These are phyloP conservation scores for Crotalus viridis DNA, from an alignment of 2,113 vertebrate species.

Conservation along the genomic window DNA sequence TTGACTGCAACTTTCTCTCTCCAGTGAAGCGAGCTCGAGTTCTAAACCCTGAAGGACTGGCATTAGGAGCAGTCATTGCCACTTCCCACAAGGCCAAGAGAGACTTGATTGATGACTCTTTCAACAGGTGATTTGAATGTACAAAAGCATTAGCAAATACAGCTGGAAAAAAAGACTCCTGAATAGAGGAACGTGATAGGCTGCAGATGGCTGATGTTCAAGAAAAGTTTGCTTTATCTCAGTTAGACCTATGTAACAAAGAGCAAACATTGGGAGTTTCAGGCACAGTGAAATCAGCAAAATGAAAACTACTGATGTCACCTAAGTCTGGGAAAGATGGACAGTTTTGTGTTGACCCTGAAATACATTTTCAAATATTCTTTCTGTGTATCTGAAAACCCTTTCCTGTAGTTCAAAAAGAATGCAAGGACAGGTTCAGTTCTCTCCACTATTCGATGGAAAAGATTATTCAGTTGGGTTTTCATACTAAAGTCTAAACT, in stretches of 20 bases:
- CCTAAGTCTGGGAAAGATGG: background rate
- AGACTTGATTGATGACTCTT: slow-evolving; percentile 87
- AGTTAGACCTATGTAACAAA: background rate
- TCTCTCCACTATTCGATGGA: background rate
- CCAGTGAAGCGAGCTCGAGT: slow-evolving; percentile 82
- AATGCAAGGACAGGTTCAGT: background rate
- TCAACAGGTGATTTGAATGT: slow-evolving; percentile 78
- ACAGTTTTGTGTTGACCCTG: background rate
- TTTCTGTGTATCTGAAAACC: background rate
- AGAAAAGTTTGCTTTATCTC: background rate
- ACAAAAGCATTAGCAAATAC: background rate
- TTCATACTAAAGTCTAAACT: background rate
- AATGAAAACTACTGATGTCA: background rate
- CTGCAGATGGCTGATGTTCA: background rate
- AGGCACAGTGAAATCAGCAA: background rate
- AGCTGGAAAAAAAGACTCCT: background rate
- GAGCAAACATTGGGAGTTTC: background rate
- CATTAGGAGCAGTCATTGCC: slow-evolving; percentile 84
- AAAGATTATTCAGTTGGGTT: background rate
- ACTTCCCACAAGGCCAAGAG: slow-evolving; percentile 84
- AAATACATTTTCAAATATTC: background rate
- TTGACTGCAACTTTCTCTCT: rapidly evolving
- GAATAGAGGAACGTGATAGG: background rate
- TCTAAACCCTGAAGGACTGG: slow-evolving; percentile 87
- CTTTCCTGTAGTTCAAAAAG: background rate